phyloP scores from a whole-genome alignment of 1,140 invertebrate genomes.

The Papilio polyxenes region DNA sequence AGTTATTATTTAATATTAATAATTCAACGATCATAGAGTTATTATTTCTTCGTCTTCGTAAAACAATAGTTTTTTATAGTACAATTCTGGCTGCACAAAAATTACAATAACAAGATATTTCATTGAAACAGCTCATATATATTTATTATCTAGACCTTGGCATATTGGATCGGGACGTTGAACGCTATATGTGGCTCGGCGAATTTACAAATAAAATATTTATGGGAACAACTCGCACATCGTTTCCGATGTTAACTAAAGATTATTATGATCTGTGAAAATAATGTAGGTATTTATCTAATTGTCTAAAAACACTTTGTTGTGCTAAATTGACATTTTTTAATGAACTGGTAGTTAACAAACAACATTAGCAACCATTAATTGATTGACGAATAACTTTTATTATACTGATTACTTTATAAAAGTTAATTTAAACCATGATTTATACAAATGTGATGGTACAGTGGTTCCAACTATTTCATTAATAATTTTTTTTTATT shows the following conservation, averaged over 20 bases:
- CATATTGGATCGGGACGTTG: slow-evolving; percentile 45
- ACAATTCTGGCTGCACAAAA: slow-evolving; percentile 3
- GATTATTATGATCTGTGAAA: not conserved
- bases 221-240: slow-evolving; percentile 34
- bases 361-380: too few relatives aligned
- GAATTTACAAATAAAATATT: slow-evolving; percentile 40
- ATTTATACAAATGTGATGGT: too few relatives aligned
- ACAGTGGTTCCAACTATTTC: too few relatives aligned
- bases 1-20: not conserved
- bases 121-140: slow-evolving; percentile 39
- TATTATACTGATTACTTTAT: too few relatives aligned
- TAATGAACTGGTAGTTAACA: too few relatives aligned
- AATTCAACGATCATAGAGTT: slow-evolving; percentile 10
- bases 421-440: too few relatives aligned
- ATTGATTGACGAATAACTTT: too few relatives aligned
- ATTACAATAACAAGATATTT: slow-evolving; percentile 36
- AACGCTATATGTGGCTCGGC: slow-evolving; percentile 36
- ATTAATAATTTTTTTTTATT: too few relatives aligned
- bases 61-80: slow-evolving; percentile 18
- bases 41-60: not conserved
- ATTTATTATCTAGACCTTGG: slow-evolving; percentile 46
- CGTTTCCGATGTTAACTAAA: slow-evolving; percentile 23
- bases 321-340: too few relatives aligned
- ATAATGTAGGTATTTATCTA: not conserved
- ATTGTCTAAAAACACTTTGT: too few relatives aligned